Percentiles rank a stretch among this genome's conserved stretches.
Evolutionary conservation across 92 coral and sea anemone genomes (phyloP).

Genomic region (Micromussa lordhowensis): DNA sequence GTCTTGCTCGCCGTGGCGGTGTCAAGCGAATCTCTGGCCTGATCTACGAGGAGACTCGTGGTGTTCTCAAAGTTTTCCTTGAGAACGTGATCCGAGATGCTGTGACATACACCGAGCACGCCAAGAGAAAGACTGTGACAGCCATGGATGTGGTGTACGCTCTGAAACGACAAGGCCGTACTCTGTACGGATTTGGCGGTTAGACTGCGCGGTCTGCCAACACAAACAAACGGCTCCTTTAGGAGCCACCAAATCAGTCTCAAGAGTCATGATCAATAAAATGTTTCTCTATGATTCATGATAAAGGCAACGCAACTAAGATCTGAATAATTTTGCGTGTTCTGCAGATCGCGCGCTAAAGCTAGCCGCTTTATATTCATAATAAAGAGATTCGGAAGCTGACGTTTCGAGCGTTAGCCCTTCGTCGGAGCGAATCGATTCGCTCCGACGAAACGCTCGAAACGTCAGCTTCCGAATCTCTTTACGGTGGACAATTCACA

Average conservation of each 20-base stretch:
- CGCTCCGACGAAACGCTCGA: no score
- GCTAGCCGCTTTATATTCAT: no score
- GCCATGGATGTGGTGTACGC: conserved; percentile 95
- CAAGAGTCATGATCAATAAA: no score
- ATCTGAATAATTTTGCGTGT: no score
- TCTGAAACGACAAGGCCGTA: conserved; percentile 88
- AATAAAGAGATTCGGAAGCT: no score
- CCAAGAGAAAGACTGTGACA: conserved; percentile 90
- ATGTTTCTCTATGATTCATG: no score
- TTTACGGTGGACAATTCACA: no score
- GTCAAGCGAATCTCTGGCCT: conserved; percentile 93
- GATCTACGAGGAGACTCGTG: conserved; percentile 92
- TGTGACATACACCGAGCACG: conserved; percentile 94
- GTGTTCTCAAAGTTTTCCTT: conserved; percentile 92
- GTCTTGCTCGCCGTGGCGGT: conserved; percentile 95
- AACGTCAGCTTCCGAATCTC: no score
- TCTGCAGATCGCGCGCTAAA: no score
- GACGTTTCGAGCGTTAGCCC: no score
- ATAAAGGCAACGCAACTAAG: no score
- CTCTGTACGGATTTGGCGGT: conserved; percentile 88
- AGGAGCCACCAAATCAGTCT: conserved; percentile 80
- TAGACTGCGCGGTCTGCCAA: conserved; percentile 19
- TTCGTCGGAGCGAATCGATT: no score
- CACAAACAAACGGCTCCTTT: conserved; percentile 77
- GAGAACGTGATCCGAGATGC: conserved; percentile 98